These are phyloP conservation scores for Tupiocoris notatus DNA, from an alignment of 2,888 invertebrate genomes.

Conservation along the genomic window DNA sequence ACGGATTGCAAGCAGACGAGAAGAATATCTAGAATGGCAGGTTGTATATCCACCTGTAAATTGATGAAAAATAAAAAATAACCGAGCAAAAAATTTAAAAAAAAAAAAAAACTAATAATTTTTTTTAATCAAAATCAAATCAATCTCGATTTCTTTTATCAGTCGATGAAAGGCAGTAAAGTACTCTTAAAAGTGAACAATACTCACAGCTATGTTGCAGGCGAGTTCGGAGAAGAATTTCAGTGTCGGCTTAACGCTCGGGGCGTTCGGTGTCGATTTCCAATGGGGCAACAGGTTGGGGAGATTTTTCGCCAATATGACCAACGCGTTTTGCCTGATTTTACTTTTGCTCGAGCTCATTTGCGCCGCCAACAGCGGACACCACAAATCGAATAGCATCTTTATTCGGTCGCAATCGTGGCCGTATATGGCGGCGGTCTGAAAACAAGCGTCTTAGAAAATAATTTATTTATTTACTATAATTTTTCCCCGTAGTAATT, in stretches of 20 bases:
- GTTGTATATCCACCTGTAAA: constrained; percentile 29
- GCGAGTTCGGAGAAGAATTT: constrained; percentile 37
- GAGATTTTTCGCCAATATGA: constrained; percentile 13
- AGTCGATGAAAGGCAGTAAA: neutral
- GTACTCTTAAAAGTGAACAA: no score
- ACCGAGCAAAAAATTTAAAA: neutral
- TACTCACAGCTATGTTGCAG: constrained; percentile 43
- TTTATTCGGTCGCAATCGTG: neutral
- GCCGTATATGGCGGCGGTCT: constrained; percentile 1
- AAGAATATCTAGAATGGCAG: constrained; percentile 42
- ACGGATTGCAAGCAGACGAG: constrained; percentile 41
- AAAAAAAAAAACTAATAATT: neutral
- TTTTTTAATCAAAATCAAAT: neutral
- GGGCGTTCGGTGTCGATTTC: constrained; percentile 12
- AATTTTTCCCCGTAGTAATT: no score
- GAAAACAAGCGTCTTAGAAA: neutral
- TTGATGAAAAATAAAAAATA: neutral
- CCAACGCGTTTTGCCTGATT: constrained; percentile 38
- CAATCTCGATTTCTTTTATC: no score
- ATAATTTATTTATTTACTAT: neutral
- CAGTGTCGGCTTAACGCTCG: constrained; percentile 33
- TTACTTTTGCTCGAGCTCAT: constrained; percentile 34
- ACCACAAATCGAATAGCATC: constrained; percentile 38
- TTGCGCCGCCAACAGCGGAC: constrained; percentile 17
- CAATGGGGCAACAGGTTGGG: constrained; percentile 15